A percentile compares a stretch with the other conserved stretches of the same genome.
phyloP scores from a whole-genome alignment of 2,113 vertebrate species.

The Pangasianodon hypophthalmus region DNA sequence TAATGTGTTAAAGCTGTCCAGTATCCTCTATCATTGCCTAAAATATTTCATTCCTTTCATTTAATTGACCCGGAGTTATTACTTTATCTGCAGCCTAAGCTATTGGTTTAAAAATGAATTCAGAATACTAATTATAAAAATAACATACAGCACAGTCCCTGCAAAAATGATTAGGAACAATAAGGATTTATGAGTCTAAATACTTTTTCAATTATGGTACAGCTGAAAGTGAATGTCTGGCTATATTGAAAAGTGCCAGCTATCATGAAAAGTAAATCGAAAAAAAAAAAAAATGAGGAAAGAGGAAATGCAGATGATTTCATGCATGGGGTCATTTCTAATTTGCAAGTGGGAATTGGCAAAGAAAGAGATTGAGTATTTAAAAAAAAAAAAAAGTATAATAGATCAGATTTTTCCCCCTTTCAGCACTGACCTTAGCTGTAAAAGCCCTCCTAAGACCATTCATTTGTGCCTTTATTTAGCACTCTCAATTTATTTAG shows the following conservation, averaged over 20 bases:
- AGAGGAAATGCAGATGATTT: conserved; percentile 36
- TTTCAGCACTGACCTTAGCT: conserved; percentile 5
- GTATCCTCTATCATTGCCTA: conserved; percentile 30
- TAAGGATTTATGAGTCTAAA: conserved; percentile 40
- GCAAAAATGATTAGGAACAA: conserved; percentile 36
- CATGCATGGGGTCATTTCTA: conserved; percentile 16
- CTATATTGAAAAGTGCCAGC: conserved; percentile 28
- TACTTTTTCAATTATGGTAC: conserved; percentile 38
- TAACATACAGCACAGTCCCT: background rate
- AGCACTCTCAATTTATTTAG: background rate
- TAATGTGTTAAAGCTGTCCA: conserved; percentile 46
- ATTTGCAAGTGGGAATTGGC: conserved; percentile 8
- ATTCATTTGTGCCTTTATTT: background rate
- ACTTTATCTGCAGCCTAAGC: conserved; percentile 44
- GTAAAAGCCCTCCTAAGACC: background rate
- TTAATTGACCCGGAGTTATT: conserved; percentile 56
- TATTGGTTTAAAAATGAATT: conserved; percentile 31
- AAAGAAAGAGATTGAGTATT: background rate
- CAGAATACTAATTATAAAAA: conserved; percentile 44
- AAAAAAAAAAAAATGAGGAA: background rate
- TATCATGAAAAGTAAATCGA: conserved; percentile 15
- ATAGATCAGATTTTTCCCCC: background rate
- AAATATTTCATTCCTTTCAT: conserved; percentile 40
- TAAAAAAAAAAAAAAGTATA: background rate
- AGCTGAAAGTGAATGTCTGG: conserved; percentile 29